A percentile compares a stretch with the other conserved stretches of the same genome.
Evolutionary conservation across 2,113 vertebrate genomes (phyloP).

Genomic region (Seriola dumerili): DNA sequence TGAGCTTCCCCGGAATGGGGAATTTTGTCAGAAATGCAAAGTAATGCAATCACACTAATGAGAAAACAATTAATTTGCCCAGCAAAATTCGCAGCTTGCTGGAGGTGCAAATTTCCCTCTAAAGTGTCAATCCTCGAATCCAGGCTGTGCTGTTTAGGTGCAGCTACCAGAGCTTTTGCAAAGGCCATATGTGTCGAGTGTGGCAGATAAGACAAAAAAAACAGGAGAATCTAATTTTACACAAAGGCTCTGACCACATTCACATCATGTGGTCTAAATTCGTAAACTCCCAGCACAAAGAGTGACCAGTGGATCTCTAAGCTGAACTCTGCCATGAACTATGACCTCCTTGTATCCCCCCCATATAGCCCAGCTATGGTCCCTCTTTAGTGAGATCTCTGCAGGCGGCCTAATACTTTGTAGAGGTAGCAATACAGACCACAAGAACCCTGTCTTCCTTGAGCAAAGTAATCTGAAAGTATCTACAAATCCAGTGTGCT

Average conservation of each 20-base stretch:
- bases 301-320: conserved; percentile 65
- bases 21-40: conserved; percentile 74
- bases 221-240: conserved; percentile 59
- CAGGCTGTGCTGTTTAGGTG: not conserved
- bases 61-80: conserved; percentile 71
- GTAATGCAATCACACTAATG: conserved; percentile 80
- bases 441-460: conserved; percentile 16
- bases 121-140: conserved; percentile 23
- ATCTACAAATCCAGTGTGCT: not conserved
- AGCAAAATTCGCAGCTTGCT: conserved; percentile 34
- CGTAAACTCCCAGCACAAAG: conserved; percentile 70
- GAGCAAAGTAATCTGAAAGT: conserved; percentile 15
- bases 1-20: conserved; percentile 60
- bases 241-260: conserved; percentile 69
- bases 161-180: conserved; percentile 27
- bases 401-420: conserved; percentile 26
- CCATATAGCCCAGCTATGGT: conserved; percentile 13
- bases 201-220: conserved; percentile 48
- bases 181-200: conserved; percentile 35
- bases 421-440: conserved; percentile 17
- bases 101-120: not conserved
- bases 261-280: conserved; percentile 77
- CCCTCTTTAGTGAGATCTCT: conserved; percentile 50
- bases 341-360: conserved; percentile 57
- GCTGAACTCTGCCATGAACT: conserved; percentile 76